A percentile compares a stretch with the other conserved stretches of the same genome.
These are phyloP conservation scores for Sycophaga agraensis DNA, from an alignment of 1,140 invertebrate genomes.

Conservation along the genomic window DNA sequence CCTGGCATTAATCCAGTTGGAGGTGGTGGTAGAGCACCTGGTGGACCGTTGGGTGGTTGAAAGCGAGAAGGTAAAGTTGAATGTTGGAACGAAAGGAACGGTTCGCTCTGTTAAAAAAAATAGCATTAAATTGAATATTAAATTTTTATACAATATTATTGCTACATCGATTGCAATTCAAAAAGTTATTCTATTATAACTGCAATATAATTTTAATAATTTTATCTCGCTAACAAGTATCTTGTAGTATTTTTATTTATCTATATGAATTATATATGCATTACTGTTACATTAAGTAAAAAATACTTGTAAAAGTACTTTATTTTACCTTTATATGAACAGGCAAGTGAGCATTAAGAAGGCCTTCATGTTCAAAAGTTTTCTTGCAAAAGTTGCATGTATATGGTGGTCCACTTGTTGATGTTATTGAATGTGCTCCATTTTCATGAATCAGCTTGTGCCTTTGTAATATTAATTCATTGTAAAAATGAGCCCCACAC, in stretches of 20 bases:
- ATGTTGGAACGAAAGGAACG: slow-evolving; percentile 15
- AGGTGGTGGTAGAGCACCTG: background rate
- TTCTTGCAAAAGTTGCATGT: slow-evolving; percentile 46
- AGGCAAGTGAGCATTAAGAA: slow-evolving; percentile 45
- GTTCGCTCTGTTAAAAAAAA: slow-evolving; percentile 11
- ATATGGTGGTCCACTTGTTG: slow-evolving; percentile 30
- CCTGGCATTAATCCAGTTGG: background rate
- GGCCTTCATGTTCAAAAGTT: slow-evolving; percentile 36
- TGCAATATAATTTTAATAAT: background rate
- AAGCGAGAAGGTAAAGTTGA: slow-evolving; percentile 21
- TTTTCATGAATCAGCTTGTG: slow-evolving; percentile 35
- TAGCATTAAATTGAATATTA: background rate
- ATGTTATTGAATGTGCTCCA: slow-evolving; percentile 18
- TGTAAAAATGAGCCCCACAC: slow-evolving; percentile 41
- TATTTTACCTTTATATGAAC: slow-evolving; percentile 46
- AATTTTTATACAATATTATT: too few relatives aligned
- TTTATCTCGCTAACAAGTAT: too few relatives aligned
- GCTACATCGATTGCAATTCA: background rate
- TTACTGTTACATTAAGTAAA: background rate
- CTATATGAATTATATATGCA: background rate
- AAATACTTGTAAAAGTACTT: background rate
- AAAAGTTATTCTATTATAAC: background rate
- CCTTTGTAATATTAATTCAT: slow-evolving; percentile 37
- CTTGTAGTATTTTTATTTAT: too few relatives aligned
- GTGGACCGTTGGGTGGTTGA: background rate